These are phyloP conservation scores for Camponotus vicinus DNA, from an alignment of 1,140 invertebrate species.

Conservation along the genomic window DNA sequence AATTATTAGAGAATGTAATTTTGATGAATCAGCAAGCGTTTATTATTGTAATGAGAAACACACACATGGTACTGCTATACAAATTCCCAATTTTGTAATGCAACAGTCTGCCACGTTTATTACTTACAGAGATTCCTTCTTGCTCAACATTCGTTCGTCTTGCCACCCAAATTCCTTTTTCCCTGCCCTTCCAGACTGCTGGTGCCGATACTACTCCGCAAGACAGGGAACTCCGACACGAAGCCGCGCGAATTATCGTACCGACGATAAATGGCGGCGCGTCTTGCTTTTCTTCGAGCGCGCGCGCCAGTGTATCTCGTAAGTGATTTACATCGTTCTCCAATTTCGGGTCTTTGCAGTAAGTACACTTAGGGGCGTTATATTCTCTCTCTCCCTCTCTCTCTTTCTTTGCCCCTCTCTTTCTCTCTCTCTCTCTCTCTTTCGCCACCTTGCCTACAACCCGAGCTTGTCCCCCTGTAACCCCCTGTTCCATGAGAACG, in stretches of 20 bases:
- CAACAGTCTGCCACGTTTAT: neutral
- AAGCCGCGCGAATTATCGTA: conserved; percentile 73
- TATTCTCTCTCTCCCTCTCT: conserved; percentile 64
- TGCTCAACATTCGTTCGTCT: neutral
- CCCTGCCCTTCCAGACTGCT: conserved; percentile 40
- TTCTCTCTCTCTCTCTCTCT: conserved; percentile 2
- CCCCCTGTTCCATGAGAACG: conserved; percentile 64
- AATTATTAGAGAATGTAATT: neutral
- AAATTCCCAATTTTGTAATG: neutral
- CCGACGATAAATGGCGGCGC: conserved; percentile 73
- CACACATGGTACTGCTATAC: neutral
- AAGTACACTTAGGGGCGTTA: conserved; percentile 77
- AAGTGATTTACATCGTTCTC: conserved; percentile 78
- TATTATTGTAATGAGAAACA: neutral
- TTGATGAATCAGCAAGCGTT: neutral
- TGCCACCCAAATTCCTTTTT: conserved; percentile 53
- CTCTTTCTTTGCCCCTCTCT: neutral
- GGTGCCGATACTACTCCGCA: conserved; percentile 51
- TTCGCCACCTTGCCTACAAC: conserved; percentile 4
- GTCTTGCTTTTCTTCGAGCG: conserved; percentile 74
- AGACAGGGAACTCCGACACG: conserved; percentile 68
- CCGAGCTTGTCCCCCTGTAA: conserved; percentile 22
- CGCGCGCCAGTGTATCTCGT: conserved; percentile 73
- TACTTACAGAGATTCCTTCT: conserved; percentile 14
- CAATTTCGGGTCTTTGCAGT: conserved; percentile 77